phyloP scores from a whole-genome alignment of 2,113 vertebrate species.

The Eptesicus fuscus region DNA sequence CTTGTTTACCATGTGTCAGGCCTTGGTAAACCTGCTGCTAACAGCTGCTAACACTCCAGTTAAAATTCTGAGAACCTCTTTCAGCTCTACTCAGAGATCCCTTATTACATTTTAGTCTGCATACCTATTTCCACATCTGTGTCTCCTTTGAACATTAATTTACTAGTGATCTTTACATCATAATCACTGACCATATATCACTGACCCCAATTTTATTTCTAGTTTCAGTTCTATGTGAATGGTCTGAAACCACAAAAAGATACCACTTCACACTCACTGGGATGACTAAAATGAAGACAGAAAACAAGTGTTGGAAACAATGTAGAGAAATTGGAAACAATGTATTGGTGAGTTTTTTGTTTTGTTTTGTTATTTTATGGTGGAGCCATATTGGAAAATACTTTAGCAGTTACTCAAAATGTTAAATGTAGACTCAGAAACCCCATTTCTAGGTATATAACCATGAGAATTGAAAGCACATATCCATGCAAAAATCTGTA shows the following conservation, averaged over 20 bases:
- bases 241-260: neutral
- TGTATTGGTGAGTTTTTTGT: neutral
- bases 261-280: neutral
- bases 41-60: neutral
- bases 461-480: neutral
- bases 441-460: neutral
- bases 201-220: neutral
- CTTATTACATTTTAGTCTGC: neutral
- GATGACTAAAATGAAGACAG: neutral
- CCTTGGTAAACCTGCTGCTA: too few relatives aligned
- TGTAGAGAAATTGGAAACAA: neutral
- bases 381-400: neutral
- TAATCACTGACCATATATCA: neutral
- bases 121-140: neutral
- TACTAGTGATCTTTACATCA: neutral
- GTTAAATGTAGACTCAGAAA: neutral
- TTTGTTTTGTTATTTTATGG: neutral
- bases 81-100: neutral
- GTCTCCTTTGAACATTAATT: neutral
- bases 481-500: neutral
- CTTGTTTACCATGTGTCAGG: neutral
- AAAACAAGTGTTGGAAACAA: neutral
- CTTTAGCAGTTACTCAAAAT: neutral
- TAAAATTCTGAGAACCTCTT: neutral
- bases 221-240: neutral